Evolutionary conservation across 2,113 vertebrate species (phyloP).

Genomic region (Sceloporus undulatus): DNA sequence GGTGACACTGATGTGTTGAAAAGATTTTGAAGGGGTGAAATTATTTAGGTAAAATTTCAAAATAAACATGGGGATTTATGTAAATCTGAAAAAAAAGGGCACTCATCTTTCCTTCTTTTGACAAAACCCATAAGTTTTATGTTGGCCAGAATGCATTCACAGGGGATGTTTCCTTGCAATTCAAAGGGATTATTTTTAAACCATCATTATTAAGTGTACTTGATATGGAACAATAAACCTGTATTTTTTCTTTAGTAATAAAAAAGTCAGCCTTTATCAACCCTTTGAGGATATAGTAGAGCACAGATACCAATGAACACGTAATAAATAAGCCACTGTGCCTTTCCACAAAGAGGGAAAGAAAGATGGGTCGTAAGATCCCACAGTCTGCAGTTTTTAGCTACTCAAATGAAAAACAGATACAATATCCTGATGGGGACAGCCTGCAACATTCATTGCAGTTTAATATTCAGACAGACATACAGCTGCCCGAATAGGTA

Average conservation of each 20-base stretch:
- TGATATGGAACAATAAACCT: not conserved
- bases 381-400: conserved; percentile 53
- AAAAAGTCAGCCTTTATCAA: not conserved
- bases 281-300: rapidly evolving
- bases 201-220: rapidly evolving
- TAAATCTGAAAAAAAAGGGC: not conserved
- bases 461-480: conserved; percentile 42
- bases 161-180: not conserved
- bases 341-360: conserved; percentile 27
- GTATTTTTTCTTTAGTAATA: rapidly evolving
- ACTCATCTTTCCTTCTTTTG: not conserved
- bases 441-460: conserved; percentile 36
- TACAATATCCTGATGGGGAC: conserved; percentile 36
- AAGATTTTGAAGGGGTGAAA: not conserved
- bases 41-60: not conserved
- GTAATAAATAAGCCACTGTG: not conserved
- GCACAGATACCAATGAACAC: conserved; percentile 15
- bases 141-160: not conserved
- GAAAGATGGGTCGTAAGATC: conserved; percentile 53
- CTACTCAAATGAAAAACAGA: conserved; percentile 75
- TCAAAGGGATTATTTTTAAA: conserved; percentile 1
- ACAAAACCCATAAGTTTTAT: not conserved
- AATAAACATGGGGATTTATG: not conserved
- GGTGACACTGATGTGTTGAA: not conserved
- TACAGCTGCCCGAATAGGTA: conserved; percentile 38